Base-by-base conservation (phyloP, 2,113 vertebrate genomes). In the Cottus gobio region DNA sequence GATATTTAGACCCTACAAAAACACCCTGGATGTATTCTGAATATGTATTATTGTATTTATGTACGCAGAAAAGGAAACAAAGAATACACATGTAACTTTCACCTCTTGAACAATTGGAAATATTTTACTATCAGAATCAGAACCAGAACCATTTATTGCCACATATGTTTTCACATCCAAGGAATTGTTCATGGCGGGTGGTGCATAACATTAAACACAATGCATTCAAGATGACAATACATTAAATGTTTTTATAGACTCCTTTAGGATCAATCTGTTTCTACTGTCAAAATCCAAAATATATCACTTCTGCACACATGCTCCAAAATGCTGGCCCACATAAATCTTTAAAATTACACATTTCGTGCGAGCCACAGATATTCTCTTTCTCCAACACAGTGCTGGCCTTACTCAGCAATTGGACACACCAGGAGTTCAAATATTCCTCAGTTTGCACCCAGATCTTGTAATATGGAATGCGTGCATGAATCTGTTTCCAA, bases 361-460 rank as follows among this genome's bases (percentile, higher is more conserved):
- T 67, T 74, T 63, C 26, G 5, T 82, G 42, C 67, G 36, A 69
- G 22, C 28, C 37, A 37, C n/a, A 79, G 8, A 54, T 64, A 39
- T 60, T 71, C 11, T 71, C 24, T 64, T 13, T 79, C 26, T 65
- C 13, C 44, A 75, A 26, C 56, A 18, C 39, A 44, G 63, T 54
- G 52, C 76, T 83, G 76, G 65, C 60, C 39, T 84, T 67, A 37
- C 64, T 90, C 71, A 77, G 64, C 77, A 79, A 77, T 79, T 83
- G 57, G 71, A 86, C 65, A 85, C 74, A 85, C 16, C 50, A 26
- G 52, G 20, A 77, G 24, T 73, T 57, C 70, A 72, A 75, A 84
- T 71, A 67, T n/a, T 78, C 63, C 12, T 62, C 37, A 26, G 63
- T 85, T 85, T 44, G 37, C 64, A 22, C 15, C 13, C 37, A 30